phyloP scores from a whole-genome alignment of 2,888 invertebrate species.

The Omphaloscelis lunosa region DNA sequence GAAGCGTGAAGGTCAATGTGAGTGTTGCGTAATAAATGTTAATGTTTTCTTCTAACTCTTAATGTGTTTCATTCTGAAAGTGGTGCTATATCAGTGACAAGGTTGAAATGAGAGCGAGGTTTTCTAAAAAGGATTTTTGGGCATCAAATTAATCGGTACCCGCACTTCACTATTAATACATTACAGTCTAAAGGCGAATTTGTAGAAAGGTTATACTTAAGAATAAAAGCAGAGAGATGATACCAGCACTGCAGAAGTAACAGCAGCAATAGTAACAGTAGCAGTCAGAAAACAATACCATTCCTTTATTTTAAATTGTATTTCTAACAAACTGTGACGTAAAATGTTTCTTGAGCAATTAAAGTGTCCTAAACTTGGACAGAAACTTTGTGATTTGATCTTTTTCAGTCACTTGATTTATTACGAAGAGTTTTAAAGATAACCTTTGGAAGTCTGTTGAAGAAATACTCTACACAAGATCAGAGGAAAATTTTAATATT shows the following conservation, averaged over 20 bases:
- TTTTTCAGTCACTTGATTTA: constrained; percentile 49
- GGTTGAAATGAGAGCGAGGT: not conserved
- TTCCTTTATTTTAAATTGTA: constrained; percentile 33
- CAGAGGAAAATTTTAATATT: not conserved
- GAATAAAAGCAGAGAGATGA: not conserved
- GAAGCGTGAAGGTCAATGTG: constrained; percentile 18
- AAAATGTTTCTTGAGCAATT: constrained; percentile 52
- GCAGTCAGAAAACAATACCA: not conserved
- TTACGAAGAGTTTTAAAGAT: constrained; percentile 32
- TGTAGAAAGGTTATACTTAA: not conserved
- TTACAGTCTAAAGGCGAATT: not conserved
- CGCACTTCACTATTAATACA: not conserved
- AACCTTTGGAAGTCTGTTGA: constrained; percentile 21
- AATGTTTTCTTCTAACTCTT: constrained; percentile 40
- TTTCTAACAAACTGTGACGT: constrained; percentile 26
- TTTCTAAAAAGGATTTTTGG: not conserved
- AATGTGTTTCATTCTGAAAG: constrained; percentile 39
- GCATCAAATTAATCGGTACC: not conserved
- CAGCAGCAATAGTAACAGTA: constrained; percentile 5
- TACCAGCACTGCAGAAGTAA: constrained; percentile 5
- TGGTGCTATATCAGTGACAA: constrained; percentile 41
- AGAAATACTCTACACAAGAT: not conserved
- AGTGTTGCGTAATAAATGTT: constrained; percentile 24
- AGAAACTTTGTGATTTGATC: constrained; percentile 52
- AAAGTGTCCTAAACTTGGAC: constrained; percentile 53